These are phyloP conservation scores for Dastarcus helophoroides DNA, from an alignment of 2,888 invertebrate genomes.

Conservation along the genomic window DNA sequence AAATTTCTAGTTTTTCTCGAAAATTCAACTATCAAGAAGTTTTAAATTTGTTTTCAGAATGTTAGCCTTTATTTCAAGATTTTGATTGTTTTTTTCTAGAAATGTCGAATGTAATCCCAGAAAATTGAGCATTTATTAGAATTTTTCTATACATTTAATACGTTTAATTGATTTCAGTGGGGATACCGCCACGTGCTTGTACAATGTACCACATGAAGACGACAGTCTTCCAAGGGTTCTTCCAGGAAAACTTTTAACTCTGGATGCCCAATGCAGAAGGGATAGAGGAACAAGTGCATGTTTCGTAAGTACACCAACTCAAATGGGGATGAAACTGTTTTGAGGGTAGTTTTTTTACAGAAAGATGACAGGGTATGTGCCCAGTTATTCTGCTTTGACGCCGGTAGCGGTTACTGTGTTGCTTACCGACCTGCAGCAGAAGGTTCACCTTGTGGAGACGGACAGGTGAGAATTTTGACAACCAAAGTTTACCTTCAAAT, in stretches of 20 bases:
- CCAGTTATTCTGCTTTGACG: conserved; percentile 90
- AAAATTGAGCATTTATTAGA: too few relatives aligned
- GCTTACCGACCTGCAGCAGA: conserved; percentile 92
- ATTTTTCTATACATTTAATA: neutral
- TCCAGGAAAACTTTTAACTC: conserved; percentile 76
- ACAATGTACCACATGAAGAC: conserved; percentile 89
- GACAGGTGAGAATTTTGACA: conserved; percentile 54
- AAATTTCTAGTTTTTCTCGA: too few relatives aligned
- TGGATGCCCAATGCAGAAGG: conserved; percentile 87
- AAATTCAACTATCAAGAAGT: too few relatives aligned
- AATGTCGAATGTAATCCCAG: too few relatives aligned
- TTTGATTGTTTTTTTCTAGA: too few relatives aligned
- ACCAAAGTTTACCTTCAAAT: too few relatives aligned
- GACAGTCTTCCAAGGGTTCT: conserved; percentile 78
- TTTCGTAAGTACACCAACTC: conserved; percentile 45
- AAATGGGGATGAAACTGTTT: neutral
- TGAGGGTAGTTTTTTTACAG: conserved; percentile 39
- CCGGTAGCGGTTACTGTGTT: conserved; percentile 89
- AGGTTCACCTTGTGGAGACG: conserved; percentile 86
- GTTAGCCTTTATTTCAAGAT: too few relatives aligned
- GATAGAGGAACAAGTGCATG: conserved; percentile 84
- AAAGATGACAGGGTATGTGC: conserved; percentile 93
- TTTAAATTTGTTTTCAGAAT: too few relatives aligned
- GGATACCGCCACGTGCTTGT: conserved; percentile 86
- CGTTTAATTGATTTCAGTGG: conserved; percentile 49